These are phyloP conservation scores for Ramazzottius varieornatus DNA, from an alignment of 2,888 invertebrate species.

Conservation along the genomic window DNA sequence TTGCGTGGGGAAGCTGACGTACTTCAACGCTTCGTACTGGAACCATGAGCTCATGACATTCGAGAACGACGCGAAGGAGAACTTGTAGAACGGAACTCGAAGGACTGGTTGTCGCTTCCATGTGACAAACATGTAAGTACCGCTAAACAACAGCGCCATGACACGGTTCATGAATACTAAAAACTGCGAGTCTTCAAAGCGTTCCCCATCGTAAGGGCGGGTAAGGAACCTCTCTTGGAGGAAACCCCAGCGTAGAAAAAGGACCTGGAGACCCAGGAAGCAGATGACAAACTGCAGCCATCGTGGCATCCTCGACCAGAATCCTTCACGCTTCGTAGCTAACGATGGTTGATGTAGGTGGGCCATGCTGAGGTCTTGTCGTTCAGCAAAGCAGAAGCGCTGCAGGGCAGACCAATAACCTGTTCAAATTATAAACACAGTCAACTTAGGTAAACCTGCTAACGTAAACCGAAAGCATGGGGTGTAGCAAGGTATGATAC, in stretches of 20 bases:
- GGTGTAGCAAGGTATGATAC: not conserved
- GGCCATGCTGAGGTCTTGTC: not conserved
- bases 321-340: not conserved
- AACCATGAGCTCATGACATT: conserved; percentile 98
- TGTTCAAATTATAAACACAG: not conserved
- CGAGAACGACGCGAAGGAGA: conserved; percentile 77
- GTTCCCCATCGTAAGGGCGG: conserved; percentile 34
- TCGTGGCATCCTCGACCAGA: not conserved
- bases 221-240: conserved; percentile 97
- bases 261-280: conserved; percentile 58
- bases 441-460: not conserved
- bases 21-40: conserved; percentile 95
- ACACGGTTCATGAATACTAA: conserved; percentile 81
- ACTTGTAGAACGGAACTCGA: conserved; percentile 67
- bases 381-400: not conserved
- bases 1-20: conserved; percentile 90
- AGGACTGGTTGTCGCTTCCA: conserved; percentile 36
- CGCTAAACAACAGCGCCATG: conserved; percentile 48
- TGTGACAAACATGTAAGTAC: conserved; percentile 32
- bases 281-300: conserved; percentile 37
- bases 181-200: conserved; percentile 81
- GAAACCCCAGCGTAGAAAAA: conserved; percentile 82
- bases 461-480: not conserved
- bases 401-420: not conserved
- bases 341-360: not conserved